Evolutionary conservation across 2,797 vertebrate species (phyloP).

Genomic region (Natrix natrix): DNA sequence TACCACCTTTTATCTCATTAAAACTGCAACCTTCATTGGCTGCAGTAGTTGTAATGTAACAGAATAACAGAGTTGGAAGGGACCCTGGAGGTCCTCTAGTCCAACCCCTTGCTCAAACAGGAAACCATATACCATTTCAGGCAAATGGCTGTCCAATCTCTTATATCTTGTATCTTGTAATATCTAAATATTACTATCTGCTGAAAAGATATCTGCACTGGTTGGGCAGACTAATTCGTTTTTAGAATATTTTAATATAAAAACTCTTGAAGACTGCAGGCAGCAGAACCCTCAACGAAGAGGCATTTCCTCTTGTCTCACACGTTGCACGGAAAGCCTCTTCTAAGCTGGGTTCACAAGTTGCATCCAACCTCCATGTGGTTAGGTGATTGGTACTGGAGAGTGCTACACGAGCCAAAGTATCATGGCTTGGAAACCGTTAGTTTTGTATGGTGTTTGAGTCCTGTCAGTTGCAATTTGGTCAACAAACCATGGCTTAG

Average conservation of each 20-base stretch:
- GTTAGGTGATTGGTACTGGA: background rate
- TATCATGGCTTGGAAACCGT: background rate
- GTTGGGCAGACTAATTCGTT: background rate
- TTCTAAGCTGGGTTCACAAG: background rate
- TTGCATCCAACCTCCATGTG: background rate
- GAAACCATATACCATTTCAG: no score
- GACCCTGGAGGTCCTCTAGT: no score
- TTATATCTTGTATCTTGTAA: no score
- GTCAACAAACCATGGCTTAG: background rate
- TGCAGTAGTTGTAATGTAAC: background rate
- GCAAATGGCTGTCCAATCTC: no score
- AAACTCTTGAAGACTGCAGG: background rate
- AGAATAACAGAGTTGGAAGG: no score
- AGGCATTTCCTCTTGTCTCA: background rate
- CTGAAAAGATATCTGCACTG: background rate
- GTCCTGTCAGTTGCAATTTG: background rate
- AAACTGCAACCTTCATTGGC: background rate
- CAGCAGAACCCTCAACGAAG: background rate
- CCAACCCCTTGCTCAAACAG: no score
- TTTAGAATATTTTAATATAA: background rate
- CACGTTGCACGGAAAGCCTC: background rate
- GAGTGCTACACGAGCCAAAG: background rate
- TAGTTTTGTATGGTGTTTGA: background rate
- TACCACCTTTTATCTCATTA: background rate
- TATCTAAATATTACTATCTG: background rate